Percentiles rank a stretch among this genome's conserved stretches.
Evolutionary conservation across 1,140 invertebrate genomes (phyloP).

Genomic region (Antheraea pernyi): DNA sequence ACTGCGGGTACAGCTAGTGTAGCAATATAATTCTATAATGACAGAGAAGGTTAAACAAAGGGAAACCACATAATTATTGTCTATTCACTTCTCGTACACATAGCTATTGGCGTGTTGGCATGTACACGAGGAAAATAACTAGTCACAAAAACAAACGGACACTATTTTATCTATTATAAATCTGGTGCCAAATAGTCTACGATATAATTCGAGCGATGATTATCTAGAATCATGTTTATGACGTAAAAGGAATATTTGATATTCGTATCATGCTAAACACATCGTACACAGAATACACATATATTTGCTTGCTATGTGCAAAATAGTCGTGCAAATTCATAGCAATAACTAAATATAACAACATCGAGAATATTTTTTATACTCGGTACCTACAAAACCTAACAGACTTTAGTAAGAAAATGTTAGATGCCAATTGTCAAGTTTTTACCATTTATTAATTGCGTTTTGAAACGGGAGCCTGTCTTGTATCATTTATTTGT

Average conservation of each 20-base stretch:
- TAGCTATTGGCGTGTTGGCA: neutral
- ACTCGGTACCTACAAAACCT: neutral
- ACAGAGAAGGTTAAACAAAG: neutral
- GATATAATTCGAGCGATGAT: neutral
- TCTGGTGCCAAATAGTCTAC: slow-evolving; percentile 1
- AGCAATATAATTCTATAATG: no score
- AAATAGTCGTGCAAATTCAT: neutral
- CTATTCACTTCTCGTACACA: neutral
- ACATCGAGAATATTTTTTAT: neutral
- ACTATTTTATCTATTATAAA: neutral
- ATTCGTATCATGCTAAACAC: neutral
- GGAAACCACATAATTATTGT: neutral
- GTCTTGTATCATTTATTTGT: no score
- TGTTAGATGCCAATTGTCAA: no score
- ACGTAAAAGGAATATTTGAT: neutral
- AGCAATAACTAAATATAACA: neutral
- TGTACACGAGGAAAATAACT: neutral
- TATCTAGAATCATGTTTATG: neutral
- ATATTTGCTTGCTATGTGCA: neutral
- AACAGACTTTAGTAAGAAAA: no score
- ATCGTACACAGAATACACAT: neutral
- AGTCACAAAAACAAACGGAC: neutral
- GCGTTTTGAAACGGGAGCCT: no score
- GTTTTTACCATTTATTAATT: no score
- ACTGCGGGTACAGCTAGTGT: no score